Percentiles rank a stretch among this genome's conserved stretches.
Conservation (phyloP, 2,888 invertebrate species). For the Drosophila merina region DNA sequence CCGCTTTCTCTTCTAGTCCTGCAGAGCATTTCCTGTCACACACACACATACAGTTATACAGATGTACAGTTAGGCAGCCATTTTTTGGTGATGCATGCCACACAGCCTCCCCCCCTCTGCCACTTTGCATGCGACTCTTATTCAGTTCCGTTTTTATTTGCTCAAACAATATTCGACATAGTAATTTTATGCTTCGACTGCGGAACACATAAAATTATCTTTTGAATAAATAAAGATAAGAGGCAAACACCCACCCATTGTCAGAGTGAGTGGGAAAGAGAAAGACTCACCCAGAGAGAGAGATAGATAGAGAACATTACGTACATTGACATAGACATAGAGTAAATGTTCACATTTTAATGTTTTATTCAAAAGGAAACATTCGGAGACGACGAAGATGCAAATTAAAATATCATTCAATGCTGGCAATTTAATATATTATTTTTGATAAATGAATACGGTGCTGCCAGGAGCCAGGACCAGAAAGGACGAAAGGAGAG, state of each 20-base stretch:
- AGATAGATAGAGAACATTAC: constrained; percentile 7
- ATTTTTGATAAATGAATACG: constrained; percentile 77
- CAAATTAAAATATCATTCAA: constrained; percentile 79
- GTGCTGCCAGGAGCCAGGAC: constrained; percentile 30
- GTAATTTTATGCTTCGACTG: constrained; percentile 79
- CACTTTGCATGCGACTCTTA: constrained; percentile 71
- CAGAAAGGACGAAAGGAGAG: constrained; percentile 4
- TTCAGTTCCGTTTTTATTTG: constrained; percentile 72
- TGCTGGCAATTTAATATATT: constrained; percentile 79
- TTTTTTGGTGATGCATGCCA: constrained; percentile 73
- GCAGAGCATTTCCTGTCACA: constrained; percentile 70
- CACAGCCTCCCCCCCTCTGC: constrained; percentile 4
- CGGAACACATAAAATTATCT: constrained; percentile 79
- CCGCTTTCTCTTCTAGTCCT: constrained; percentile 74
- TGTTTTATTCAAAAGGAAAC: constrained; percentile 79
- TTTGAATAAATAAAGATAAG: constrained; percentile 79
- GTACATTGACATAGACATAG: constrained; percentile 33
- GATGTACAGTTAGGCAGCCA: constrained; percentile 66
- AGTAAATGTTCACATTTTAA: constrained; percentile 64
- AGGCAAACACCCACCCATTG: constrained; percentile 51
- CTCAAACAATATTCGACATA: constrained; percentile 79
- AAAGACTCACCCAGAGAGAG: background rate
- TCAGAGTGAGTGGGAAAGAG: background rate
- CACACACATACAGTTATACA: constrained; percentile 25
- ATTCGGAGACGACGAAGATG: constrained; percentile 73